These are phyloP conservation scores for Slavum lentiscoides DNA, from an alignment of 2,888 invertebrate species.

Conservation along the genomic window DNA sequence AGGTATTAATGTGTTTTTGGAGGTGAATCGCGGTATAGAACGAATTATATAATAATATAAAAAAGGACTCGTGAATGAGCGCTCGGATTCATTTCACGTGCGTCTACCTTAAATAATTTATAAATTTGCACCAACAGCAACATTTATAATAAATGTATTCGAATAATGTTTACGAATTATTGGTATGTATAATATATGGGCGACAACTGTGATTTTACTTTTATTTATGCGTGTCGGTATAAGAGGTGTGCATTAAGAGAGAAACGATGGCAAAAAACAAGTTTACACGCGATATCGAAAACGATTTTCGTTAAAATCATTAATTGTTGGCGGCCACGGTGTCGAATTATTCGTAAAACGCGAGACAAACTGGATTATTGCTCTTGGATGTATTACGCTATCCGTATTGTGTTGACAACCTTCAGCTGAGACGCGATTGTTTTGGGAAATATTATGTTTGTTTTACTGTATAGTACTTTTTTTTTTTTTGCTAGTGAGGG, in stretches of 20 bases:
- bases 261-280: background rate
- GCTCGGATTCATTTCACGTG: too few species aligned
- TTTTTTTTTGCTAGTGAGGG: too few species aligned
- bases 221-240: background rate
- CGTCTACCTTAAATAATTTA: too few species aligned
- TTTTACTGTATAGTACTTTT: background rate
- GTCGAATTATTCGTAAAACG: constrained; percentile 23
- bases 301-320: constrained; percentile 10
- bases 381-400: background rate
- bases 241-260: background rate
- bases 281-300: background rate
- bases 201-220: background rate
- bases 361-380: constrained; percentile 3
- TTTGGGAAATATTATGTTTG: constrained; percentile 18
- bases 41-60: too few species aligned
- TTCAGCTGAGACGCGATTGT: constrained; percentile 33
- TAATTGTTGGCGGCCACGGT: background rate
- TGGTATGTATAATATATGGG: too few species aligned
- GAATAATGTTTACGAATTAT: too few species aligned
- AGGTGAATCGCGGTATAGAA: too few species aligned
- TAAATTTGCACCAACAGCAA: too few species aligned
- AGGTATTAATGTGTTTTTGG: too few species aligned
- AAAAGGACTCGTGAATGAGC: too few species aligned
- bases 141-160: too few species aligned
- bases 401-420: constrained; percentile 22